phyloP scores from a whole-genome alignment of 2,888 invertebrate genomes.

The Anoplius nigerrimus region DNA sequence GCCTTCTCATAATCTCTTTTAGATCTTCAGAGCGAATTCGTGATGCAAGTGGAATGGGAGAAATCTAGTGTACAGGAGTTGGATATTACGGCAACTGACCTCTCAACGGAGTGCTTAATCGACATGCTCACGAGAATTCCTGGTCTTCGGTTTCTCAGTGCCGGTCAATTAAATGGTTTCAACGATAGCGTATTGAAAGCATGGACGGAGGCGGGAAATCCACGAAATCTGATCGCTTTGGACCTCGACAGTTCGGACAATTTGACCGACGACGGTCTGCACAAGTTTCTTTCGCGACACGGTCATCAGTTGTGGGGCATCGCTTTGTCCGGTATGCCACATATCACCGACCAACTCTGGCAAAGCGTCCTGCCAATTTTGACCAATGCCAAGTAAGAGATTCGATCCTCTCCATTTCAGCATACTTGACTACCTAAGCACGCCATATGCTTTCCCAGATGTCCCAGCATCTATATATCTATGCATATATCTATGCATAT shows the following conservation, averaged over 20 bases:
- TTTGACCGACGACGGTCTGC: slow-evolving; percentile 92
- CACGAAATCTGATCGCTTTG: slow-evolving; percentile 85
- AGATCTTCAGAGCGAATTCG: slow-evolving; percentile 93
- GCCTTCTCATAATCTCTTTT: background rate
- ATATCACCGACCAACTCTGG: slow-evolving; percentile 99
- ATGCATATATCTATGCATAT: too few species aligned
- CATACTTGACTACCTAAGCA: background rate
- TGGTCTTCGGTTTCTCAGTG: slow-evolving; percentile 90
- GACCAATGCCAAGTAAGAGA: slow-evolving; percentile 89
- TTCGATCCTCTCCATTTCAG: background rate
- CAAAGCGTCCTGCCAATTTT: slow-evolving; percentile 94
- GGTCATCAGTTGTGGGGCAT: slow-evolving; percentile 93
- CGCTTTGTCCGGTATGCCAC: slow-evolving; percentile 95
- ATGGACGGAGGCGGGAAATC: slow-evolving; percentile 91
- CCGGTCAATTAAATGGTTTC: slow-evolving; percentile 98
- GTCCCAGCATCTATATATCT: background rate
- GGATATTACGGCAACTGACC: slow-evolving; percentile 97
- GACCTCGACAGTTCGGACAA: slow-evolving; percentile 98
- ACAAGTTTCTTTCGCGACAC: slow-evolving; percentile 92
- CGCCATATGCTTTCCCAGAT: too few species aligned
- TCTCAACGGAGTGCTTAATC: slow-evolving; percentile 94
- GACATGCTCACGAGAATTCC: slow-evolving; percentile 94
- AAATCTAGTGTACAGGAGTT: slow-evolving; percentile 94
- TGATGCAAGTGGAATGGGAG: slow-evolving; percentile 99
- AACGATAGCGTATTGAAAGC: slow-evolving; percentile 95